Evolutionary conservation across 2,113 vertebrate genomes (phyloP), one percentile per base, ranked within the genome.

Genomic region (Indicator maculatus): DNA sequence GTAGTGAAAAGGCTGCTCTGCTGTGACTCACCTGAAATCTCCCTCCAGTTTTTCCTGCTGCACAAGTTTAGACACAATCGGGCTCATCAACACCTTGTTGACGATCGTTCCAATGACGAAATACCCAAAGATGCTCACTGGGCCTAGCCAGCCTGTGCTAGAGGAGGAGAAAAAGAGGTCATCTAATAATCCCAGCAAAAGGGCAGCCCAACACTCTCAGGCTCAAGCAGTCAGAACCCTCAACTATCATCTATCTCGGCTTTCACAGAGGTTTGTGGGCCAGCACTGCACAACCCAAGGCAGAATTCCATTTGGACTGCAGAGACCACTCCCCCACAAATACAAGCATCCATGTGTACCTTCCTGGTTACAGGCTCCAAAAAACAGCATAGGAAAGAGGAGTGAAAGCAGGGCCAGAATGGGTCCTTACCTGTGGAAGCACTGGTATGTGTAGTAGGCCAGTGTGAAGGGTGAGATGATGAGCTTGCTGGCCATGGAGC

Each of bases 31-130:
- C 99, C 99, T 99, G 97, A 99, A 99, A 96, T 99, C 98, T 20
- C 99, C 99, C 61, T 99, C 99, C 89, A 99, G 97, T 92, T 99
- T 99, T 95, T 99, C 99, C 93, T 99, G 99, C 71, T 99, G 98
- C 77, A 99, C 98, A 92, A 99, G 97, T 82, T 98, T 99, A 3
- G 98, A 97, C 86, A 99, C 98, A 63, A 99, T 99, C 6, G 99
- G 99, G 36, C 98, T 98, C 98, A 99, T 99, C 56, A 99, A 95
- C 36, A 98, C 79, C 96, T 98, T 99, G 96, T 99, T 99, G 97
- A 98, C 77, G 5, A 99, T 33, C 0, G 98, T 99, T 38, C 99
- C 99, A n/a, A 98, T 83, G 64, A 99, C 28, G 91, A 99, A 99
- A 96, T 99, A 99, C 3, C 98, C 98, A 30, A 99, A 99, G 95